These are phyloP conservation scores for Onychostruthus taczanowskii DNA, from an alignment of 2,113 vertebrate genomes.

Conservation along the genomic window DNA sequence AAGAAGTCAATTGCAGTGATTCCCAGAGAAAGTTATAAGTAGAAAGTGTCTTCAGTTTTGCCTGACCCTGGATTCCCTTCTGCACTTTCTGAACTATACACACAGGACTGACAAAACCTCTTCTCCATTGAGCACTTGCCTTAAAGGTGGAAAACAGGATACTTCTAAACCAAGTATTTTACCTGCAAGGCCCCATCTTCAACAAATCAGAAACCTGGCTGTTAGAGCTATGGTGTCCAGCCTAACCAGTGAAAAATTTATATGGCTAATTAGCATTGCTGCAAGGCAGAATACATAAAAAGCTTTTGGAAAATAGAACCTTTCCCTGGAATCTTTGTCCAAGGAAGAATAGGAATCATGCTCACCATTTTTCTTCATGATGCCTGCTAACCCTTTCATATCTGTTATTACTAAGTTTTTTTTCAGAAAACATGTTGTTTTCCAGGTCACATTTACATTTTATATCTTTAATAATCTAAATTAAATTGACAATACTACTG, in stretches of 20 bases:
- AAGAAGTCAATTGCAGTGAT: background rate
- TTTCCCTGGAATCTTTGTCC: background rate
- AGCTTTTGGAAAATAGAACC: background rate
- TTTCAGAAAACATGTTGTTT: background rate
- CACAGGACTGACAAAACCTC: accelerated
- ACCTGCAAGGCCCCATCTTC: background rate
- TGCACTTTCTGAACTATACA: background rate
- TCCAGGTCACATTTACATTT: background rate
- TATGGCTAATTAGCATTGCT: background rate
- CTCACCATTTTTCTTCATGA: background rate
- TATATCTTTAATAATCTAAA: background rate
- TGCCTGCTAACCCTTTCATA: background rate
- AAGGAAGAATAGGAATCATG: background rate
- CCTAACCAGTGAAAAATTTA: background rate
- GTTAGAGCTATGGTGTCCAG: background rate
- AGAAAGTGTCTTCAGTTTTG: background rate
- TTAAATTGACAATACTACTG: background rate
- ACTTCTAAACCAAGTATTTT: background rate
- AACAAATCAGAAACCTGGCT: background rate
- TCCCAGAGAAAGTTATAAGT: background rate
- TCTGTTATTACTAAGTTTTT: background rate
- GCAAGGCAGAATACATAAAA: background rate
- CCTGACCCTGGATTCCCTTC: background rate
- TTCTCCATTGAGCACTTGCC: background rate
- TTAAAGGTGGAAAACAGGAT: background rate